A percentile compares a stretch with the other conserved stretches of the same genome.
phyloP scores from a whole-genome alignment of 2,888 invertebrate species.

The Siphlonurus alternatus region DNA sequence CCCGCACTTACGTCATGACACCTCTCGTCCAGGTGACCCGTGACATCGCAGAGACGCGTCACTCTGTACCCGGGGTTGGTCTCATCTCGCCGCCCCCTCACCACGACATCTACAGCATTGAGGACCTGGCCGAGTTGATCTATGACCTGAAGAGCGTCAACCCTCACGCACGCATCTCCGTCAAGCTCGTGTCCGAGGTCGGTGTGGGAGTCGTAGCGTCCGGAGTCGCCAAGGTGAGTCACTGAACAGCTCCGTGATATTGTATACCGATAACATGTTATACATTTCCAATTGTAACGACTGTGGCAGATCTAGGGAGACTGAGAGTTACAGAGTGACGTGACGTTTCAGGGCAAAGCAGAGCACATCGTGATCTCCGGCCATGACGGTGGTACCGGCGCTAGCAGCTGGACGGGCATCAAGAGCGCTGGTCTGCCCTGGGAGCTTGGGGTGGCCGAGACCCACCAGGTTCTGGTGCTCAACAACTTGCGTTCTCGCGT shows the following conservation, averaged over 20 bases:
- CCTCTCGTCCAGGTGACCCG: slow-evolving; percentile 61
- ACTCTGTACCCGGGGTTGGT: slow-evolving; percentile 93
- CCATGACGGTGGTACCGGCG: slow-evolving; percentile 98
- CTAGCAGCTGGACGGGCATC: slow-evolving; percentile 98
- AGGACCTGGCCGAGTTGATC: slow-evolving; percentile 94
- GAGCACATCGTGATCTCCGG: slow-evolving; percentile 98
- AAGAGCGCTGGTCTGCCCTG: slow-evolving; percentile 96
- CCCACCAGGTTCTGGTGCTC: slow-evolving; percentile 88
- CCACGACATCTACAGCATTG: slow-evolving; percentile 99
- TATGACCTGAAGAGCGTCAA: slow-evolving; percentile 97
- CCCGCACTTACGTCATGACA: not conserved
- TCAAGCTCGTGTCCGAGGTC: slow-evolving; percentile 95
- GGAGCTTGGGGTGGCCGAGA: slow-evolving; percentile 97
- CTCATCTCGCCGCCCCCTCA: slow-evolving; percentile 98
- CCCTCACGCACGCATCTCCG: slow-evolving; percentile 86
- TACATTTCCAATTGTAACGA: too few relatives aligned
- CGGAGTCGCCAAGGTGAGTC: slow-evolving; percentile 79
- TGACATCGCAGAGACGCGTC: slow-evolving; percentile 87
- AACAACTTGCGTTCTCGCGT: slow-evolving; percentile 87
- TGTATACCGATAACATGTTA: not conserved
- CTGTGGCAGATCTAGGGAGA: too few relatives aligned
- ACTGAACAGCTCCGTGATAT: not conserved
- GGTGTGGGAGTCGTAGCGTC: slow-evolving; percentile 99
- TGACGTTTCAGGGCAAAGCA: slow-evolving; percentile 71
- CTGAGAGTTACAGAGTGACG: too few relatives aligned